A percentile compares a stretch with the other conserved stretches of the same genome.
These are phyloP conservation scores for Plectropomus leopardus DNA, from an alignment of 2,113 vertebrate species.

Conservation along the genomic window DNA sequence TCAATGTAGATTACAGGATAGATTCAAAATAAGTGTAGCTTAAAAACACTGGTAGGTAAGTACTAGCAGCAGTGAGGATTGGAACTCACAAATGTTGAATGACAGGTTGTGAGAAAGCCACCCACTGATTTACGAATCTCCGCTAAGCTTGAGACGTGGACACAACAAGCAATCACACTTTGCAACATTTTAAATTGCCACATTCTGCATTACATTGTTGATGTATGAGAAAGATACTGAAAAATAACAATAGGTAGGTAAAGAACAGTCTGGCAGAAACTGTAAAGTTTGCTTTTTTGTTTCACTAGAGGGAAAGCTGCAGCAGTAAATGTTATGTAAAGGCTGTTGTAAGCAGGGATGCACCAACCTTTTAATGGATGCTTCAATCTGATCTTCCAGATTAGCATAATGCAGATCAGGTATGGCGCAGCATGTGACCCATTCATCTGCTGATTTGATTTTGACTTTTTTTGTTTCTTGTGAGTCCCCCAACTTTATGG, in stretches of 20 bases:
- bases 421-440: too few relatives aligned
- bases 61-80: constrained; percentile 1
- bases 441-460: background rate
- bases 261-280: too few relatives aligned
- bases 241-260: too few relatives aligned
- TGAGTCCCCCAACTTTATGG: background rate
- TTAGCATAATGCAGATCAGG: too few relatives aligned
- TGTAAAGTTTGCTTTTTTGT: too few relatives aligned
- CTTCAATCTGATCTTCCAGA: too few relatives aligned
- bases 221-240: background rate
- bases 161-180: background rate
- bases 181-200: background rate
- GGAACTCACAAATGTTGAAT: constrained; percentile 17
- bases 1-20: constrained; percentile 44
- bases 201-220: background rate
- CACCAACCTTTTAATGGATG: too few relatives aligned
- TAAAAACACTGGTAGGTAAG: constrained; percentile 4
- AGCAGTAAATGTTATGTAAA: too few relatives aligned
- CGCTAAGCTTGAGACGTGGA: background rate
- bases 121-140: too few relatives aligned
- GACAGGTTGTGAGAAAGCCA: constrained; percentile 4
- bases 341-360: too few relatives aligned
- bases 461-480: background rate
- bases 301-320: too few relatives aligned
- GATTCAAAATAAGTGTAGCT: constrained; percentile 18